These are phyloP conservation scores for Oligia latruncula DNA, from an alignment of 2,888 invertebrate genomes.

Conservation along the genomic window DNA sequence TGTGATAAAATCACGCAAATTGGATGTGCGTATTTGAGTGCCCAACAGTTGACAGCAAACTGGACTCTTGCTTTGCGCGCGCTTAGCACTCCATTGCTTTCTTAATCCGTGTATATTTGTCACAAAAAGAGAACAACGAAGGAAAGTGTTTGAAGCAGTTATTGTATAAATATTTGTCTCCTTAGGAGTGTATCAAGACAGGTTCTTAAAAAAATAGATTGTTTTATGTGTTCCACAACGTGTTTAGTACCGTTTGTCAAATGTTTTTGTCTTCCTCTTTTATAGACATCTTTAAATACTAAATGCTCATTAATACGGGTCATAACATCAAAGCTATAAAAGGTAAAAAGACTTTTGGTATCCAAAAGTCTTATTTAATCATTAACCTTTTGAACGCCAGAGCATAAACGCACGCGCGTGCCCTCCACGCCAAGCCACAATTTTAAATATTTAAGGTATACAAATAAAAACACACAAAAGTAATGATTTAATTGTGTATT, in stretches of 20 bases:
- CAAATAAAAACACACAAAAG: too few species aligned
- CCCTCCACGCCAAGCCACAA: too few species aligned
- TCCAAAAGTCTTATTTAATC: not conserved
- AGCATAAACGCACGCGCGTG: too few species aligned
- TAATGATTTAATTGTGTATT: too few species aligned
- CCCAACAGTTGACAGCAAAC: not conserved
- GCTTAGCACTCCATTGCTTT: constrained; percentile 31
- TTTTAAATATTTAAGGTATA: too few species aligned
- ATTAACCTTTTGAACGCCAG: too few species aligned
- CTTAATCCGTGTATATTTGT: constrained; percentile 47
- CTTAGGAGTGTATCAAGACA: constrained; percentile 47
- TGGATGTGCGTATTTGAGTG: constrained; percentile 3
- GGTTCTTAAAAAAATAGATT: constrained; percentile 40
- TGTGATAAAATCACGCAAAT: constrained; percentile 48
- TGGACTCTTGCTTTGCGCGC: not conserved
- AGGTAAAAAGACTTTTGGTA: not conserved
- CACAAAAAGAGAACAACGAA: constrained; percentile 63
- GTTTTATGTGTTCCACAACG: constrained; percentile 36
- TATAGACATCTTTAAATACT: constrained; percentile 6
- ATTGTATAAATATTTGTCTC: constrained; percentile 45
- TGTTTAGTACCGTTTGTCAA: constrained; percentile 27
- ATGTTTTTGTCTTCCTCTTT: constrained; percentile 41
- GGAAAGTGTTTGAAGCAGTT: constrained; percentile 25
- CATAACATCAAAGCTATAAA: not conserved
- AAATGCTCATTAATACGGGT: not conserved